Conservation (phyloP, 2,888 invertebrate genomes). For the Cephus spinipes region DNA sequence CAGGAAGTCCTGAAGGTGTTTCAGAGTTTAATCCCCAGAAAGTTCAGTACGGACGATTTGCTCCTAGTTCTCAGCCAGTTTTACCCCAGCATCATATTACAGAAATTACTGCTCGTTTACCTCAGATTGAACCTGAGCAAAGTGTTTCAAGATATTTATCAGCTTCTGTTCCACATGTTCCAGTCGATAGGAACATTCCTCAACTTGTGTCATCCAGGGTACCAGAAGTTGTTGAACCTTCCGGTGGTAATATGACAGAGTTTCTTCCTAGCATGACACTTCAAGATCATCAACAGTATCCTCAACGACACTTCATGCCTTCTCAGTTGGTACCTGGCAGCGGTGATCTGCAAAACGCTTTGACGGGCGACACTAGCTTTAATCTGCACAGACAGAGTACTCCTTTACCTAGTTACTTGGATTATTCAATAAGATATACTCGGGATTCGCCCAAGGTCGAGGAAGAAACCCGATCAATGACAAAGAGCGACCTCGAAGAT, state of each 20-base stretch:
- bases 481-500: conserved; percentile 14
- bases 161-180: neutral
- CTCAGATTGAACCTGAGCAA: neutral
- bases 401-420: conserved; percentile 18
- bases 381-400: conserved; percentile 20
- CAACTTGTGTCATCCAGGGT: neutral
- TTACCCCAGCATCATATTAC: neutral
- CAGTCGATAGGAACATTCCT: neutral
- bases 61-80: neutral
- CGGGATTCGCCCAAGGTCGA: conserved; percentile 9
- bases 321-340: too few relatives aligned
- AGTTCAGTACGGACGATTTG: neutral
- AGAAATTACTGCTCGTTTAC: neutral
- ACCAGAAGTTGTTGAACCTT: neutral
- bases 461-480: neutral
- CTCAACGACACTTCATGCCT: too few relatives aligned
- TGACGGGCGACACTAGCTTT: conserved; percentile 3
- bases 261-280: too few relatives aligned
- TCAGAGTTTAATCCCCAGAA: neutral
- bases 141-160: neutral
- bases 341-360: too few relatives aligned
- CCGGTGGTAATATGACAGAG: neutral
- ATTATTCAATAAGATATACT: conserved; percentile 20
- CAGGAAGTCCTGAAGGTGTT: neutral
- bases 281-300: too few relatives aligned